Evolutionary conservation across 2,113 vertebrate genomes (phyloP).

Genomic region (Pteropus alecto): DNA sequence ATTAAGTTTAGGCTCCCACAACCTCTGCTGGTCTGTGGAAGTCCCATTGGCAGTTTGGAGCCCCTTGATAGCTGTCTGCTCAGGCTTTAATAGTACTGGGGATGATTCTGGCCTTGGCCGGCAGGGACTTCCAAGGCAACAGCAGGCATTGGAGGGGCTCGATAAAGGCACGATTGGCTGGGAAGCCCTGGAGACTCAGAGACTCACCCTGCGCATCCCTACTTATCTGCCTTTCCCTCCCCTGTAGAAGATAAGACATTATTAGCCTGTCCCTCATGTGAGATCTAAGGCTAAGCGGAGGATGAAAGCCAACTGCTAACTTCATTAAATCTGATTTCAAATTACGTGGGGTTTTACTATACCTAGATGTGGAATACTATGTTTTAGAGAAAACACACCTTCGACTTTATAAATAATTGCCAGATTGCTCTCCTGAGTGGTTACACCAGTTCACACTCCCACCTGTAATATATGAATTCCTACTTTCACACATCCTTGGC

Average conservation of each 20-base stretch:
- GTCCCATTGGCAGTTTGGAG: not conserved
- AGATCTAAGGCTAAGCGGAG: not conserved
- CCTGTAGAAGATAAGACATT: not conserved
- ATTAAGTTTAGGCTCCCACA: not conserved
- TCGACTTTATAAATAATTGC: slow-evolving; percentile 10
- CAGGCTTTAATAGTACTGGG: not conserved
- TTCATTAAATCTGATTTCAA: not conserved
- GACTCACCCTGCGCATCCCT: not conserved
- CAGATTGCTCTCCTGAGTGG: slow-evolving; percentile 41
- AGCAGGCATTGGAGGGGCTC: not conserved
- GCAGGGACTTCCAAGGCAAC: not conserved
- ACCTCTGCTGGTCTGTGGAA: not conserved
- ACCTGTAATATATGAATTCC: slow-evolving; percentile 60
- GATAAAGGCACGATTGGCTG: not conserved
- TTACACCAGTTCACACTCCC: slow-evolving; percentile 54
- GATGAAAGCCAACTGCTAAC: not conserved
- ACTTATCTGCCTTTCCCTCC: not conserved
- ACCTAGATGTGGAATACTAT: slow-evolving; percentile 26
- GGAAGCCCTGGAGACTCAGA: not conserved
- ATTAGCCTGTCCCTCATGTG: not conserved
- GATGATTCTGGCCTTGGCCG: not conserved
- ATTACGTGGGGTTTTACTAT: not conserved
- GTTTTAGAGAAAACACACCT: slow-evolving; percentile 46
- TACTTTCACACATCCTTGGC: slow-evolving; percentile 65
- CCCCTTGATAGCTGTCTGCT: not conserved